A percentile compares a stretch with the other conserved stretches of the same genome.
phyloP scores from a whole-genome alignment of 2,797 vertebrate genomes.

The Propithecus deckenii region DNA sequence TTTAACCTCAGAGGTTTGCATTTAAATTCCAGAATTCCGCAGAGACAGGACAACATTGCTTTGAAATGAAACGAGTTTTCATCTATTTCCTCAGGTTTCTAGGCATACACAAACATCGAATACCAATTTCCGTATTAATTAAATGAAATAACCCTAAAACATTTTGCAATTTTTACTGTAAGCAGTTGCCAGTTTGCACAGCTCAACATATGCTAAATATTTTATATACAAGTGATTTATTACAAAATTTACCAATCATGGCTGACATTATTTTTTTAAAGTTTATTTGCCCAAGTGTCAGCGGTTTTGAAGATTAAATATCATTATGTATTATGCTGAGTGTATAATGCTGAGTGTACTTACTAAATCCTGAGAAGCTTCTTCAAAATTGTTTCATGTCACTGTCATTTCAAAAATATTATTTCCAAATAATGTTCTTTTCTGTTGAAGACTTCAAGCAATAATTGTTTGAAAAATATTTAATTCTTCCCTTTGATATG shows the following conservation, averaged over 20 bases:
- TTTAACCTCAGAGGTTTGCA: constrained; percentile 70
- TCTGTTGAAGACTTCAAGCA: neutral
- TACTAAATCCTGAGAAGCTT: constrained; percentile 36
- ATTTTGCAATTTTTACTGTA: constrained; percentile 65
- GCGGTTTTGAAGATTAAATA: constrained; percentile 67
- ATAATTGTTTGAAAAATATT: neutral
- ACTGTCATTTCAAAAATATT: constrained; percentile 33
- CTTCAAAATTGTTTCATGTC: constrained; percentile 45
- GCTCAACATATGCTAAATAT: constrained; percentile 72
- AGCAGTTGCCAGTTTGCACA: constrained; percentile 70
- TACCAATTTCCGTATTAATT: constrained; percentile 75
- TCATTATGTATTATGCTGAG: neutral
- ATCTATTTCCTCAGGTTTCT: constrained; percentile 59
- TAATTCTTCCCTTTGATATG: neutral
- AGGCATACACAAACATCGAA: constrained; percentile 72
- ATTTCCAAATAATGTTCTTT: constrained; percentile 56
- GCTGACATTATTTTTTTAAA: constrained; percentile 68
- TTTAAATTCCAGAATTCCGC: constrained; percentile 71
- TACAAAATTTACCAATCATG: constrained; percentile 64
- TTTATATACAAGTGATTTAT: constrained; percentile 79
- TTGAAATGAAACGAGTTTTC: constrained; percentile 68
- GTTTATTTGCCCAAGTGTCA: constrained; percentile 66
- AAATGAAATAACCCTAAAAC: constrained; percentile 77
- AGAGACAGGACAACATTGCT: constrained; percentile 47
- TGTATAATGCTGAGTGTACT: constrained; percentile 18